A percentile compares a stretch with the other conserved stretches of the same genome.
Conservation (phyloP, 2,797 vertebrate genomes). For the Chaetophractus vellerosus region DNA sequence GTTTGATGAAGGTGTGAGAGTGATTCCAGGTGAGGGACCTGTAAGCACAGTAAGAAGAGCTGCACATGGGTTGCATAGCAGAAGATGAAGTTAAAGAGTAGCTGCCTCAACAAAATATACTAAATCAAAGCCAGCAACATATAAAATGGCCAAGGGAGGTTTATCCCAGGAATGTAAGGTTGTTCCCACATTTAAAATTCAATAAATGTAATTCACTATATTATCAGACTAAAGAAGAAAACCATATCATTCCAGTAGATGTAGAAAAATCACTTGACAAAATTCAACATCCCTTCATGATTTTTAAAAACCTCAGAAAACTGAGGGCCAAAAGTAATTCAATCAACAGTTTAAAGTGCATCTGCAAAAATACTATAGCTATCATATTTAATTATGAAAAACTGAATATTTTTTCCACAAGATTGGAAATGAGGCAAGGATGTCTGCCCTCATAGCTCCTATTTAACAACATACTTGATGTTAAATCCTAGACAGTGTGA, state of each 20-base stretch:
- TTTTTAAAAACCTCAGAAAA: not conserved
- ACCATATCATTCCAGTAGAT: not conserved
- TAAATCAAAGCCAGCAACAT: not conserved
- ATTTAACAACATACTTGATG: not conserved
- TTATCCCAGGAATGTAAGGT: not conserved
- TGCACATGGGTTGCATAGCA: not conserved
- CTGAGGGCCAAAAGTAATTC: not conserved
- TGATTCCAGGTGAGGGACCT: not conserved
- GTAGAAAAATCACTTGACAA: not conserved
- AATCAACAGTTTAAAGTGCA: constrained; percentile 15
- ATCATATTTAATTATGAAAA: not conserved
- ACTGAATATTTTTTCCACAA: not conserved
- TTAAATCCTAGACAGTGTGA: not conserved
- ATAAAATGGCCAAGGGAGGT: not conserved
- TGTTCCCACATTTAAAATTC: not conserved
- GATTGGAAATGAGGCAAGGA: not conserved
- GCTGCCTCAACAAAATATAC: not conserved
- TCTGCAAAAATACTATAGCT: not conserved
- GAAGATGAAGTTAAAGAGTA: not conserved
- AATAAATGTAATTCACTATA: not conserved
- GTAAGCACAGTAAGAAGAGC: not conserved
- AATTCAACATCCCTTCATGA: not conserved
- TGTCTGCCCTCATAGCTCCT: not conserved
- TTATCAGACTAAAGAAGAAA: constrained; percentile 6
- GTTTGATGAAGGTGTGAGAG: not conserved